Base-by-base conservation (phyloP, 2,113 vertebrate species). In the Gobius niger region DNA sequence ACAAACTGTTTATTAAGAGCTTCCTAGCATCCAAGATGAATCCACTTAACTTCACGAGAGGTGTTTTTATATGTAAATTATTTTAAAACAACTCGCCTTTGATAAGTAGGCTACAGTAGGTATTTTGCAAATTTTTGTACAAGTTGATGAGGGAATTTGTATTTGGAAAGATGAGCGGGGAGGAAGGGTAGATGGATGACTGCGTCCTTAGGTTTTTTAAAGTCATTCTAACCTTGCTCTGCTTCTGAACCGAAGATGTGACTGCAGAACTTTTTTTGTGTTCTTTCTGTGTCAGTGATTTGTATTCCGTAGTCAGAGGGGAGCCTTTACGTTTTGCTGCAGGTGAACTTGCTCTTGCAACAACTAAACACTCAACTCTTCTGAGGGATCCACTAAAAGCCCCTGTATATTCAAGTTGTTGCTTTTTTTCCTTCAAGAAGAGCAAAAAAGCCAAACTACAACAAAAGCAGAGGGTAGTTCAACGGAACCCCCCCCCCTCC, bases 31-130 rank as follows among this genome's bases (percentile, higher is more conserved):
- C 71, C 60, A 84, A 59, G 71, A 87, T 89, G 74, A 75, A 60
- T 68, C 70, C 79, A 73, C 74, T 88, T 84, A 79, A 81, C 72
- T 67, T 75, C 72, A 74, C 80, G 68, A 76, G 76, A 89, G 82
- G 61, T 78, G 75, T 85, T 90, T 90, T 90, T 91, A 88, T 90
- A 90, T 78, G 85, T 85, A 77, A 77, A 70, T 71, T 65, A 54
- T 34, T 65, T 52, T 85, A 61, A 61, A 84, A 68, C 70, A 69
- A 9, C 41, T 59, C 65, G 47, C 77, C 52, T 78, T 73, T 83
- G 60, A 50, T 79, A 70, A 84, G 71, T 85, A 88, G 76, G 61
- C 77, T 85, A 63, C 61, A 63, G 61, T 63, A 80, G 51, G 69
- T 84, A 65, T 87, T 85, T 85, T 83, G 46, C 70, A 47, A 47